Base-by-base conservation (phyloP, 2,888 invertebrate species). In the Drosophila affinis region DNA sequence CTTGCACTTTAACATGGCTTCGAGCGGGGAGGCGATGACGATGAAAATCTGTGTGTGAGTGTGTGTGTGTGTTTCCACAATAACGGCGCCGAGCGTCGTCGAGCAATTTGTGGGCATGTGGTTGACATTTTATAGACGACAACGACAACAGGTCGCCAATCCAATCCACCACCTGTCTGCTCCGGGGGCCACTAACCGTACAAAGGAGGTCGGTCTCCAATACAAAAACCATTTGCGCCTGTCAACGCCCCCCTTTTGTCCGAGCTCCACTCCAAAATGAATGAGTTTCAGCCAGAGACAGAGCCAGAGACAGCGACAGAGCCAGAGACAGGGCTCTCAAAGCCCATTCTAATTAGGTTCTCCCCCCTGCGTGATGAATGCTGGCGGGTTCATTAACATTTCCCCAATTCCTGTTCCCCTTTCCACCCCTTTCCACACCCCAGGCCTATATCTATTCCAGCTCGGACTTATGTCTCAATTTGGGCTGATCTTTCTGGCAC, bases 1-100 rank as follows among this genome's bases (percentile, higher is more conserved):
- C 88, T 88, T 85, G 85, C 85, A 85, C 88, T 85, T 88, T 85
- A 85, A 74, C 87, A 77, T 87, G 76, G 85, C 84, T 79, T 47
- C 69, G 55, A 79, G 88, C 86, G 70, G 68, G 72, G 72, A 34
- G 59, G 72, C 86, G 77, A 87, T 72, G 87, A 82, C 88, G 75
- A 72, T 65, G 85, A 77, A 80, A 81, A 83, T 79, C 39, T 39
- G 39, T 39, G 39, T 39, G 18, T 21, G 18, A 2, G 1, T 21
- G 18, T 21, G 18, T 21, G 21, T 39, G 39, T 39, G 39, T 39
- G 80, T 77, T 78, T 75, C 39, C 72, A 83, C 82, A 85, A 87
- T 72, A 64, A 24, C 17, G 54, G 39, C 51, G 39, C 51, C 3
- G 5, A 24, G 59, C 62, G 72, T 65, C 74, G 74, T 71, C 71